Evolutionary conservation across 1,140 invertebrate species (phyloP).

Genomic region (Drosophila kikkawai): DNA sequence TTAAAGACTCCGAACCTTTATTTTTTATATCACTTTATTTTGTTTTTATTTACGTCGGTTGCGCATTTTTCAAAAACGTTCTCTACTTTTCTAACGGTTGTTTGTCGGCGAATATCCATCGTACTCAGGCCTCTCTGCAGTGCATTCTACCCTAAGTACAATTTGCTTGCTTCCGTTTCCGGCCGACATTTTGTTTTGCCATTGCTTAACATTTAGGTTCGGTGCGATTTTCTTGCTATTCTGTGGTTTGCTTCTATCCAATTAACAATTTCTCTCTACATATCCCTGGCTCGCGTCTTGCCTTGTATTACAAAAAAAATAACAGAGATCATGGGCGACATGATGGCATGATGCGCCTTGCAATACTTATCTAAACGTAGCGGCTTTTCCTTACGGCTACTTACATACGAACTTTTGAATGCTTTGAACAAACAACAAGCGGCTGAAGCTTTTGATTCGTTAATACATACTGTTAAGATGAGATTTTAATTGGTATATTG

Average conservation of each 20-base stretch:
- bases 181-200: conserved; percentile 25
- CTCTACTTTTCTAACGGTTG: conserved; percentile 71
- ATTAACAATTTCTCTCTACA: conserved; percentile 47
- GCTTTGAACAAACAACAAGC: conserved; percentile 75
- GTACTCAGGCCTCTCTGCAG: conserved; percentile 4
- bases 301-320: conserved; percentile 54
- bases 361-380: conserved; percentile 58
- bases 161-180: conserved; percentile 50
- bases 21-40: conserved; percentile 74
- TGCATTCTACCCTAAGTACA: conserved; percentile 46
- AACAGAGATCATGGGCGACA: conserved; percentile 54
- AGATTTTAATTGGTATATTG: conserved; percentile 54
- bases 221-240: conserved; percentile 51
- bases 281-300: conserved; percentile 29
- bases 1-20: not conserved
- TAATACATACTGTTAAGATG: conserved; percentile 47
- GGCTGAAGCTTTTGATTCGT: conserved; percentile 63
- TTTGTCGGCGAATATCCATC: conserved; percentile 56
- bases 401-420: conserved; percentile 53
- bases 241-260: conserved; percentile 52
- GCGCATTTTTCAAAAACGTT: conserved; percentile 73
- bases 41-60: conserved; percentile 42
- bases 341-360: conserved; percentile 4
- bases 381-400: conserved; percentile 47
- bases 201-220: conserved; percentile 69